Percentiles rank a stretch among this genome's conserved stretches.
These are phyloP conservation scores for Gambelia wislizenii DNA, from an alignment of 2,797 vertebrate genomes.

Conservation along the genomic window DNA sequence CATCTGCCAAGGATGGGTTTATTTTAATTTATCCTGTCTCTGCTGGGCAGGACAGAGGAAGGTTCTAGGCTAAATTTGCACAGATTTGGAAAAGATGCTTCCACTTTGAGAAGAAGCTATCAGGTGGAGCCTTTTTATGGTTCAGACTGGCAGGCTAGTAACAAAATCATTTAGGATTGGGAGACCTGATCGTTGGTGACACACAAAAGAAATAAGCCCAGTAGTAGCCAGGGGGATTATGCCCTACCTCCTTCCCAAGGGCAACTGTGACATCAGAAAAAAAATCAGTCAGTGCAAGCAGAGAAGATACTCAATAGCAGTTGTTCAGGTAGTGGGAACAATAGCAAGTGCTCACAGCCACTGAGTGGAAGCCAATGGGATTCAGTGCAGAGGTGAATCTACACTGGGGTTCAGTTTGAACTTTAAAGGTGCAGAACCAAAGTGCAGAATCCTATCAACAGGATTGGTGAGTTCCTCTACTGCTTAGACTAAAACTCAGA, in stretches of 20 bases:
- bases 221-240: neutral
- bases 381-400: no score
- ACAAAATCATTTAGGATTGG: neutral
- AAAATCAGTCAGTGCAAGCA: neutral
- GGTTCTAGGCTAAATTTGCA: neutral
- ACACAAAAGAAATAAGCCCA: neutral
- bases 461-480: no score
- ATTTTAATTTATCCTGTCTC: constrained; percentile 13
- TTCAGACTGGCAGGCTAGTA: neutral
- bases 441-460: no score
- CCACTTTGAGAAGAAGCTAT: neutral
- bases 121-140: neutral
- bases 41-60: neutral
- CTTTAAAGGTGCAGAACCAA: no score
- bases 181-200: neutral
- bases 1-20: constrained; percentile 38
- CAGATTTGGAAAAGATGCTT: neutral
- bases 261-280: neutral
- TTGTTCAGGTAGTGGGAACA: neutral
- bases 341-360: neutral
- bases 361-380: neutral
- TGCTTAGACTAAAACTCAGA: no score
- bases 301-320: neutral
- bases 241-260: neutral
- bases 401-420: no score